Conservation (phyloP, 2,888 invertebrate genomes). For the Megamerina dolium region DNA sequence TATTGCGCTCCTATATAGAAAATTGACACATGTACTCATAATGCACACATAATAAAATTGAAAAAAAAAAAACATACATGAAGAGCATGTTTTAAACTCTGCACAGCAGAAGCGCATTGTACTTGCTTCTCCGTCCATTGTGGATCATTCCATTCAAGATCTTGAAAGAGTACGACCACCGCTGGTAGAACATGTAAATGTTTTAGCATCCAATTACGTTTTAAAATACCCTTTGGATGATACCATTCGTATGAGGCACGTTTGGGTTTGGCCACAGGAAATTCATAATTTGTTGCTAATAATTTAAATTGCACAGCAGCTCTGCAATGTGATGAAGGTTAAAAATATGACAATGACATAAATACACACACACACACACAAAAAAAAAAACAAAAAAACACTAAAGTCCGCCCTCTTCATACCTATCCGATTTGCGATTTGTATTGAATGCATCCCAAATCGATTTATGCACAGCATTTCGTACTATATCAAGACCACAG, state of each 20-base stretch:
- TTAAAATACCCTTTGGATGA: constrained; percentile 88
- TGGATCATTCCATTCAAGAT: constrained; percentile 94
- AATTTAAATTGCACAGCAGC: constrained; percentile 79
- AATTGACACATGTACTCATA: neutral
- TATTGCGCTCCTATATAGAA: constrained; percentile 46
- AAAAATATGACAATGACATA: neutral
- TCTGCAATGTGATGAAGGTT: constrained; percentile 44
- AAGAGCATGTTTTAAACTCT: constrained; percentile 60
- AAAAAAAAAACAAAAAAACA: too few relatives aligned
- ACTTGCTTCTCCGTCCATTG: constrained; percentile 92
- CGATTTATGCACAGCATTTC: constrained; percentile 80
- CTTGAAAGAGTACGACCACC: constrained; percentile 90
- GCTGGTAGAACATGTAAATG: constrained; percentile 86
- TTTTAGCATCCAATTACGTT: constrained; percentile 92
- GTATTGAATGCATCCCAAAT: constrained; percentile 91
- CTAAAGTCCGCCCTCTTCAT: neutral
- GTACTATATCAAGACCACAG: constrained; percentile 77
- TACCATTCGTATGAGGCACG: constrained; percentile 92
- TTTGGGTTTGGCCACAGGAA: constrained; percentile 81
- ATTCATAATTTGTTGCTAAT: constrained; percentile 75
- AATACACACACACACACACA: neutral
- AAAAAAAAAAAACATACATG: constrained; percentile 27
- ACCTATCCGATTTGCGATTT: constrained; percentile 67
- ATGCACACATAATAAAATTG: neutral
- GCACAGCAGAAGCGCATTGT: constrained; percentile 86